A percentile compares a stretch with the other conserved stretches of the same genome.
phyloP scores from a whole-genome alignment of 2,113 vertebrate species.

The Chiloscyllium plagiosum region DNA sequence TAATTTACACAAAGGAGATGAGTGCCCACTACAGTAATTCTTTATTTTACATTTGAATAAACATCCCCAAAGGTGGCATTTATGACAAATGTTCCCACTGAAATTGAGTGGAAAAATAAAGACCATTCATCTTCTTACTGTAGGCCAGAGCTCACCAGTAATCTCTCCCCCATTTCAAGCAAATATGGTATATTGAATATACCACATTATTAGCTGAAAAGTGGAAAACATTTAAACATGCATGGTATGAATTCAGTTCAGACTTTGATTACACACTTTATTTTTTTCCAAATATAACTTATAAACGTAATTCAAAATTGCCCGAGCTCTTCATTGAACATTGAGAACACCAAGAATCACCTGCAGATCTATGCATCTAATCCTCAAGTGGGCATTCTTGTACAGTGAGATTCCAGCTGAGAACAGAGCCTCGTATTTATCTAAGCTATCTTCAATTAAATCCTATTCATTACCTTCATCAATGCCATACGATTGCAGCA shows the following conservation, averaged over 20 bases:
- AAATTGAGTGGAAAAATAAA: background rate
- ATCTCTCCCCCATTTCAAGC: background rate
- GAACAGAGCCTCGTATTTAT: background rate
- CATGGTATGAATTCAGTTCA: background rate
- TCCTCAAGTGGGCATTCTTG: background rate
- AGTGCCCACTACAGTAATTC: background rate
- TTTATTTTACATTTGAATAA: background rate
- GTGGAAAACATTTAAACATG: background rate
- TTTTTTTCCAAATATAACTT: background rate
- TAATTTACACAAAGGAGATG: background rate
- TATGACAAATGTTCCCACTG: background rate
- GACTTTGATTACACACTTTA: background rate
- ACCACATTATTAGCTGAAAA: background rate
- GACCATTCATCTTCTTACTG: background rate
- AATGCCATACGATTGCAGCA: background rate
- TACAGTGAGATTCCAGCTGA: background rate
- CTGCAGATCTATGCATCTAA: background rate
- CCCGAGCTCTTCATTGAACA: background rate
- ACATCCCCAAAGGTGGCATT: background rate
- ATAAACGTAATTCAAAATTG: background rate
- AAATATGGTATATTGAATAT: background rate
- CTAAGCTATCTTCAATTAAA: background rate
- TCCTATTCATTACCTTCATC: background rate
- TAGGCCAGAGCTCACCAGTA: background rate
- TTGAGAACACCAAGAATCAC: background rate